phyloP scores from a whole-genome alignment of 2,113 vertebrate species.

The Raja brachyura region DNA sequence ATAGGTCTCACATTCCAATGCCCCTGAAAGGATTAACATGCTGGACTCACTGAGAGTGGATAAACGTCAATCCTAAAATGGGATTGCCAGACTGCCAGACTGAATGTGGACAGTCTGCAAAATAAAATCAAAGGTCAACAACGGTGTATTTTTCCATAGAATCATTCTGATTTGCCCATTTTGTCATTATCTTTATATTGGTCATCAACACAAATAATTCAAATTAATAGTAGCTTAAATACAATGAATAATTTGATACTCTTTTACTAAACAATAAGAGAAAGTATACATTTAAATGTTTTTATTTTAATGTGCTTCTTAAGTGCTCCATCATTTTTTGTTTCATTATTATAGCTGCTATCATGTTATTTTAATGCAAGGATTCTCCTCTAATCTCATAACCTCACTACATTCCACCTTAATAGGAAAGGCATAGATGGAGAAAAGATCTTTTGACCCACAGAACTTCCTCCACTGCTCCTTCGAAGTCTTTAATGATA shows the following conservation, averaged over 20 bases:
- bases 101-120: background rate
- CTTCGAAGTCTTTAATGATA: too few relatives aligned
- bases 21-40: background rate
- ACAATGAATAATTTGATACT: too few relatives aligned
- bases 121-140: too few relatives aligned
- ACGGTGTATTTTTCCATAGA: too few relatives aligned
- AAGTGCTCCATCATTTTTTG: background rate
- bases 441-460: background rate
- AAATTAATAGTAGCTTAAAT: too few relatives aligned
- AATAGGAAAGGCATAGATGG: background rate
- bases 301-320: background rate
- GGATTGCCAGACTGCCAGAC: background rate
- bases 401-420: background rate
- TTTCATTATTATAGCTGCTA: background rate
- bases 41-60: background rate
- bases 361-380: background rate
- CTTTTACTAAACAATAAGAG: too few relatives aligned
- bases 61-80: background rate
- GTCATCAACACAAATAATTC: too few relatives aligned
- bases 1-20: background rate
- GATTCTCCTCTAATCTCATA: background rate
- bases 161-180: too few relatives aligned
- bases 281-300: background rate
- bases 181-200: too few relatives aligned
- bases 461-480: background rate